Percentiles rank a stretch among this genome's conserved stretches.
Evolutionary conservation across 2,888 invertebrate species (phyloP).

Genomic region (Rotaria macrura): DNA sequence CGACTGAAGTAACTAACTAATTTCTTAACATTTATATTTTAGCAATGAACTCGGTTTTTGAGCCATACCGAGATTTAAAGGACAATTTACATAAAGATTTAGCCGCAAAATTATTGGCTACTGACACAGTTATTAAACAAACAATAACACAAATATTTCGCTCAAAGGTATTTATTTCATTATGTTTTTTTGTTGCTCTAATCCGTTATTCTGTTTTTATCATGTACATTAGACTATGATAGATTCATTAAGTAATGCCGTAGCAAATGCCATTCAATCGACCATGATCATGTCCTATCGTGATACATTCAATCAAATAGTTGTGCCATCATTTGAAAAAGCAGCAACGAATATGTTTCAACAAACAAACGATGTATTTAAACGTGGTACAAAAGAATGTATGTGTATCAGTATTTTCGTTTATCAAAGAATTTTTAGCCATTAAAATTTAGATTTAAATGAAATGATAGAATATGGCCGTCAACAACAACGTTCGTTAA

Average conservation of each 20-base stretch:
- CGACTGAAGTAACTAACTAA: not conserved
- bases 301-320: constrained; percentile 63
- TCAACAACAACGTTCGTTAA: constrained; percentile 7
- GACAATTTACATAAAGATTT: constrained; percentile 65
- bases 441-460: not conserved
- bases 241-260: constrained; percentile 58
- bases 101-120: constrained; percentile 61
- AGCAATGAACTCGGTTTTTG: constrained; percentile 61
- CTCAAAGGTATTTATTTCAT: constrained; percentile 59
- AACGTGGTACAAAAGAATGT: constrained; percentile 80
- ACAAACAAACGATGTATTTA: constrained; percentile 77
- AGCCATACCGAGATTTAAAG: constrained; percentile 58
- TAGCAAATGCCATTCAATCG: constrained; percentile 54
- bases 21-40: constrained; percentile 48
- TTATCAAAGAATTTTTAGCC: too few species aligned
- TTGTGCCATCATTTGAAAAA: constrained; percentile 72
- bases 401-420: too few species aligned
- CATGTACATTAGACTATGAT: constrained; percentile 54
- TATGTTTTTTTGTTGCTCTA: not conserved
- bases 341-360: constrained; percentile 73
- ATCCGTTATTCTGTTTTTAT: not conserved
- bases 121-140: constrained; percentile 66
- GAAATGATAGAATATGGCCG: constrained; percentile 18
- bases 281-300: constrained; percentile 65
- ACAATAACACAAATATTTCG: constrained; percentile 68